These are phyloP conservation scores for Archips crataeganus DNA, from an alignment of 2,888 invertebrate species.

Conservation along the genomic window DNA sequence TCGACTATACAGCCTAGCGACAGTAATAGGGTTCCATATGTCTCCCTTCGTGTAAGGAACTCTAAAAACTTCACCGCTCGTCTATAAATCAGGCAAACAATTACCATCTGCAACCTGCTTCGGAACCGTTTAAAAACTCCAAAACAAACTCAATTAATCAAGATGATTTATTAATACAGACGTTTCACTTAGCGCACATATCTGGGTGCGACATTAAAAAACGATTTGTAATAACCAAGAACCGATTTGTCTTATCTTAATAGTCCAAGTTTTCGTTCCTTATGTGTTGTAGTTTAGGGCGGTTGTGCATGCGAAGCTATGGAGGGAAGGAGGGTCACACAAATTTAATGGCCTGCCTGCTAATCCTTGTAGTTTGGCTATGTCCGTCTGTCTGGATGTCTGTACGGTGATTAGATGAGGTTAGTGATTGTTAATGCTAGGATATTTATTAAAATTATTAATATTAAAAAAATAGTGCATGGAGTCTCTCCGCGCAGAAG, in stretches of 20 bases:
- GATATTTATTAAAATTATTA: too few relatives aligned
- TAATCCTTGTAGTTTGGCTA: too few relatives aligned
- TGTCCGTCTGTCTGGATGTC: too few relatives aligned
- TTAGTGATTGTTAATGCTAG: too few relatives aligned
- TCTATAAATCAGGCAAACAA: slow-evolving; percentile 5
- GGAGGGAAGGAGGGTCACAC: not conserved
- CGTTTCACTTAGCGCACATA: slow-evolving; percentile 34
- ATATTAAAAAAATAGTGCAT: too few relatives aligned
- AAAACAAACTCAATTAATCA: slow-evolving; percentile 38
- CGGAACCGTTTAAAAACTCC: slow-evolving; percentile 32
- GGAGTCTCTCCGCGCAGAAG: too few relatives aligned
- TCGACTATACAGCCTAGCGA: too few relatives aligned
- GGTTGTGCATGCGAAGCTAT: slow-evolving; percentile 26
- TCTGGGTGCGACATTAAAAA: slow-evolving; percentile 38
- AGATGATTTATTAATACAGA: slow-evolving; percentile 37
- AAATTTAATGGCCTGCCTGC: not conserved
- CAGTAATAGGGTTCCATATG: too few relatives aligned
- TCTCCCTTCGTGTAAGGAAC: too few relatives aligned
- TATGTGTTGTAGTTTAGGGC: slow-evolving; percentile 29
- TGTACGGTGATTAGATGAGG: too few relatives aligned
- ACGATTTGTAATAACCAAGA: slow-evolving; percentile 40
- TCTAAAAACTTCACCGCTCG: too few relatives aligned
- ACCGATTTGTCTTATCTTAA: slow-evolving; percentile 41
- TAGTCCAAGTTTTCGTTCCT: slow-evolving; percentile 38
- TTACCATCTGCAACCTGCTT: slow-evolving; percentile 7